Evolutionary conservation across 2,888 invertebrate genomes (phyloP).

Genomic region (Drosophila infuscata): DNA sequence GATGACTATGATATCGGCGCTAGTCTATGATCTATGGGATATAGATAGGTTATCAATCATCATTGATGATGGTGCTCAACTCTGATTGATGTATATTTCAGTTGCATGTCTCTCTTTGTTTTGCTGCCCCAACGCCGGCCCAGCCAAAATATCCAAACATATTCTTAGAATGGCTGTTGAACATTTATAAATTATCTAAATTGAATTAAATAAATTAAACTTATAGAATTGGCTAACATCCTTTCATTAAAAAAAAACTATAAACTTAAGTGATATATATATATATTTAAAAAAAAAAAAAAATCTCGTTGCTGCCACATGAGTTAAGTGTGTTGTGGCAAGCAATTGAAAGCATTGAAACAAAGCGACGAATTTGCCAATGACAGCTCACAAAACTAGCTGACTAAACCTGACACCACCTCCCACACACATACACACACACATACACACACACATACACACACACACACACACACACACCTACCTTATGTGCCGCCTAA

Average conservation of each 20-base stretch:
- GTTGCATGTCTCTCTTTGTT: not conserved
- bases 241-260: not conserved
- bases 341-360: not conserved
- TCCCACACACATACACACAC: not conserved
- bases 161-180: not conserved
- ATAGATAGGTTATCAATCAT: slow-evolving; percentile 10
- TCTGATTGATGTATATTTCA: not conserved
- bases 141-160: not conserved
- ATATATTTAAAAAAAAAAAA: not conserved
- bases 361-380: not conserved
- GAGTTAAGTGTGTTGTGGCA: not conserved
- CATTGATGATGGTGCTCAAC: not conserved
- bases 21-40: slow-evolving; percentile 8
- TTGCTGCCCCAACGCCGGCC: not conserved
- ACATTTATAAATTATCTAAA: not conserved
- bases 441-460: not conserved
- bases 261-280: not conserved
- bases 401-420: not conserved
- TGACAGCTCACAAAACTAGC: not conserved
- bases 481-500: slow-evolving; percentile 5
- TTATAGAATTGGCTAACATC: not conserved
- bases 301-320: not conserved
- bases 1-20: slow-evolving; percentile 20
- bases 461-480: not conserved
- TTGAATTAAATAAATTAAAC: not conserved